Evolutionary conservation across 2,797 vertebrate species (phyloP).

Genomic region (Uromys caudimaculatus): DNA sequence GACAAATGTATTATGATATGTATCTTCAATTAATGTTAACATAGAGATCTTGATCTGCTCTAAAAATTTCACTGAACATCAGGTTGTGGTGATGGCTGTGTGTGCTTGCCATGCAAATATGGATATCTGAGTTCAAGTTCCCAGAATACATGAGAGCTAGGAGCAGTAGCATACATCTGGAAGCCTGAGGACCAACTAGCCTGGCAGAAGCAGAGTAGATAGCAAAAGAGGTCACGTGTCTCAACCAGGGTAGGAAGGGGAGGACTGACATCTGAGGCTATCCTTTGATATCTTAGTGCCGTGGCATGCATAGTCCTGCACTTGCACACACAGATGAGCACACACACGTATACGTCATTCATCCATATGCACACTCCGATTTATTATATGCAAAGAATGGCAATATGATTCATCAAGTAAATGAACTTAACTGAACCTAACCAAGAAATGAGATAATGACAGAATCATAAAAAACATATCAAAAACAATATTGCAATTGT

Average conservation of each 20-base stretch:
- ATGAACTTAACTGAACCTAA: not conserved
- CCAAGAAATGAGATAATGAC: not conserved
- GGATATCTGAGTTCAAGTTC: not conserved
- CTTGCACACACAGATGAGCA: not conserved
- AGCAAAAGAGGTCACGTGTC: not conserved
- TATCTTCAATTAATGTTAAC: not conserved
- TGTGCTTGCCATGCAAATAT: not conserved
- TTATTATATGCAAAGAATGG: not conserved
- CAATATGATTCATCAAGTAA: not conserved
- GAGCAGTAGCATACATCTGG: too few species aligned
- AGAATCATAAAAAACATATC: not conserved
- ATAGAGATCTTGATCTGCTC: too few species aligned
- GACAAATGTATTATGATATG: not conserved
- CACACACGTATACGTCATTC: not conserved
- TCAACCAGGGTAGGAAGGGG: too few species aligned
- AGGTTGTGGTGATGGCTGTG: not conserved
- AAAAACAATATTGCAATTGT: constrained; percentile 39
- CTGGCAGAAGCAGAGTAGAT: not conserved
- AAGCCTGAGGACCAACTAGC: too few species aligned
- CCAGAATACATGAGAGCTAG: not conserved
- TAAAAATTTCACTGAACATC: not conserved
- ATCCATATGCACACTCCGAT: not conserved
- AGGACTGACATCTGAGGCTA: too few species aligned
- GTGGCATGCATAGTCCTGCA: too few species aligned
- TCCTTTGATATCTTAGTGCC: too few species aligned